Percentiles rank a stretch among this genome's conserved stretches.
Evolutionary conservation across 2,113 vertebrate species (phyloP).

Genomic region (Nycticebus coucang): DNA sequence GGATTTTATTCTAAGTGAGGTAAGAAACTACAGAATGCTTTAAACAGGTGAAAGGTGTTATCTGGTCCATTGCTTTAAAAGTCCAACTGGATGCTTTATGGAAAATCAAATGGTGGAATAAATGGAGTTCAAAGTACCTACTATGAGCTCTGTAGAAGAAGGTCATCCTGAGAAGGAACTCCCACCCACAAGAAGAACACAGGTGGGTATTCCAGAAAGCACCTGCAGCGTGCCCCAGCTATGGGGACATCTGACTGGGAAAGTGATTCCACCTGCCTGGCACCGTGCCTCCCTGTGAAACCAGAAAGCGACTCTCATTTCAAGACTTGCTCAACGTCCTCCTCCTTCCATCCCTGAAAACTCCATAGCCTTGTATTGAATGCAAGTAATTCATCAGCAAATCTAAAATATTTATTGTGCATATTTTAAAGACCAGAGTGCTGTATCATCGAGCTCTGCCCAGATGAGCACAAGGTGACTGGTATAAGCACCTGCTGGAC

Average conservation of each 20-base stretch:
- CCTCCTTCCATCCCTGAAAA: slow-evolving; percentile 7
- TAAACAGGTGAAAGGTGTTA: neutral
- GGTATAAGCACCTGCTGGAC: neutral
- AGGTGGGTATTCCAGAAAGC: neutral
- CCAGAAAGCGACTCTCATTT: neutral
- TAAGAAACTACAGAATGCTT: neutral
- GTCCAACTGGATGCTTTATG: neutral
- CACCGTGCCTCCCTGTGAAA: neutral
- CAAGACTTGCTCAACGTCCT: neutral
- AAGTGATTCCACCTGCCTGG: neutral
- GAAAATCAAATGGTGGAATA: neutral
- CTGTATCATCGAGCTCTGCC: slow-evolving; percentile 53
- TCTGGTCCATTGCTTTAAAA: neutral
- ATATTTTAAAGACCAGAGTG: slow-evolving; percentile 71
- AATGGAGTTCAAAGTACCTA: neutral
- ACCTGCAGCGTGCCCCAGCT: rapidly evolving
- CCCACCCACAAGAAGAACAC: neutral
- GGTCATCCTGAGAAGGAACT: rapidly evolving
- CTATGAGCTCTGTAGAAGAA: neutral
- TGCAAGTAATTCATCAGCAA: slow-evolving; percentile 69
- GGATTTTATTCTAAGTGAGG: neutral
- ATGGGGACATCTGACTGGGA: rapidly evolving
- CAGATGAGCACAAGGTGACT: slow-evolving; percentile 43
- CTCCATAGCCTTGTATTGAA: neutral
- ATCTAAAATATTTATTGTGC: slow-evolving; percentile 75